Percentiles rank a stretch among this genome's conserved stretches.
Conservation (phyloP, 2,113 vertebrate species). For the Gymnogyps californianus region DNA sequence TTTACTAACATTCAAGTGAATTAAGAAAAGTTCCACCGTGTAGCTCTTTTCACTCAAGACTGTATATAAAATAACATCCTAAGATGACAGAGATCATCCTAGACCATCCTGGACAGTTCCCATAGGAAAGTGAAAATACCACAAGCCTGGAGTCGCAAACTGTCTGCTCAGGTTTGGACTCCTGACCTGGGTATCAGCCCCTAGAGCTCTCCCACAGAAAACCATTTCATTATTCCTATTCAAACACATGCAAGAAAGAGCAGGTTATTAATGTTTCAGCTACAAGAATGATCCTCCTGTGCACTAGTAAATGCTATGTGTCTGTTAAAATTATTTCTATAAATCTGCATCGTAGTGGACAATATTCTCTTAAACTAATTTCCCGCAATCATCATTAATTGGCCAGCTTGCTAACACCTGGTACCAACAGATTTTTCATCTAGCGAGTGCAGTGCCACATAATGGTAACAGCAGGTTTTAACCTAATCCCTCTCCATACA, state of each 20-base stretch:
- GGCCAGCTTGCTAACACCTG: not conserved
- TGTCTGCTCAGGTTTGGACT: not conserved
- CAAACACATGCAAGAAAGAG: not conserved
- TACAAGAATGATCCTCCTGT: not conserved
- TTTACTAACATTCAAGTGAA: not conserved
- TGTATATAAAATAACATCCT: not conserved
- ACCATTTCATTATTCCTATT: not conserved
- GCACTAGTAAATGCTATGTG: not conserved
- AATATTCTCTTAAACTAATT: not conserved
- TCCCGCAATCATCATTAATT: not conserved
- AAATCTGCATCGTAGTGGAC: not conserved
- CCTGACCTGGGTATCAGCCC: not conserved
- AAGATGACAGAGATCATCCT: not conserved
- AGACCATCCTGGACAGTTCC: not conserved
- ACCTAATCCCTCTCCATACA: not conserved
- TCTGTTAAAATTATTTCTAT: not conserved
- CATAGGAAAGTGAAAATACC: not conserved
- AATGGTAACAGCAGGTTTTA: not conserved
- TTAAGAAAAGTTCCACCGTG: not conserved
- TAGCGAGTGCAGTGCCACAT: not conserved
- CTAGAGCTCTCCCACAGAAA: not conserved
- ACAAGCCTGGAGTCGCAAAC: not conserved
- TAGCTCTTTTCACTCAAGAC: not conserved
- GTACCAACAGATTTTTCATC: not conserved
- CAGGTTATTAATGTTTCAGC: not conserved